Base-by-base conservation (phyloP, 1,140 invertebrate genomes). In the Drosophila nikananu region DNA sequence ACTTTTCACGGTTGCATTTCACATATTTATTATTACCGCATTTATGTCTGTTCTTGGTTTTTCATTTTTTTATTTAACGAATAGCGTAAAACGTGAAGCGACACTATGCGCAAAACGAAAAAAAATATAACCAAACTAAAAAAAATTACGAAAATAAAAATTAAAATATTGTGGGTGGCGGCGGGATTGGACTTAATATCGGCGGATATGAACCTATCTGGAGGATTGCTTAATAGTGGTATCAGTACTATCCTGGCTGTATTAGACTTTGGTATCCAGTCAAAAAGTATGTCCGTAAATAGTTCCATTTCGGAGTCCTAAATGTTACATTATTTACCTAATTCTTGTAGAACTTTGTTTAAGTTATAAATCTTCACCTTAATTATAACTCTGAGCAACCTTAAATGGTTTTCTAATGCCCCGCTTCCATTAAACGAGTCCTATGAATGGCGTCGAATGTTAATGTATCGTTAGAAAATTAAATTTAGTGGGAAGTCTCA, bases 1-100 rank as follows among this genome's bases (percentile, higher is more conserved):
- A 89, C 86, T 89, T 83, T 71, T 81, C 67, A 90, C 82, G 75
- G 66, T 89, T 84, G 66, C 77, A 89, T 83, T 89, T 81, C 73
- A 87, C 59, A 89, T 77, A 82, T 68, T 83, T 84, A 80, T 74
- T 58, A 84, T 55, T 55, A 55, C 83, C 83, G 73, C 84, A 87
- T 79, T 77, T 79, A 74, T 89, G 77, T 80, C 80, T 74, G 62
- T 41, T 83, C 27, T 78, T 66, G 41, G 37, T 78, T 46, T 83
- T 64, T 78, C 61, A 57, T 23, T 13, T 66, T 46, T 46, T 37
- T 44, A 51, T 75, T 83, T 21, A 62, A 77, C 70, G 60, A 70
- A 71, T 72, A 68, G 76, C 65, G 30, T 72, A 30, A 72, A 89
- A 90, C 74, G 64, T 81, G 62, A 89, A 90, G 86, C 86, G 73